Conservation (phyloP, 1,140 invertebrate species). For the Ostrea denselamellosa region DNA sequence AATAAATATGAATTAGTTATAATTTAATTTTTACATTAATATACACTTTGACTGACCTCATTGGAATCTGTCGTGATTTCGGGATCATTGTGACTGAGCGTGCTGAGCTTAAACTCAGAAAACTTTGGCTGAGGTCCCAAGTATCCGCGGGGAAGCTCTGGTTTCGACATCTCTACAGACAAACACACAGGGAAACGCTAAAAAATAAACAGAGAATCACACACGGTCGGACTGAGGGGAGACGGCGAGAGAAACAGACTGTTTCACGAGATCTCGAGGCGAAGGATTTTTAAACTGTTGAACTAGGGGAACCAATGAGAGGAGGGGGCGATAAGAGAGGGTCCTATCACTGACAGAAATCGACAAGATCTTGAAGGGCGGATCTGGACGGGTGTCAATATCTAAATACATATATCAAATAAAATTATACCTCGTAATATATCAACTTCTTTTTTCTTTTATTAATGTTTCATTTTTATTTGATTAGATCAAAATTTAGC, state of each 20-base stretch:
- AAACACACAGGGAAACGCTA: background rate
- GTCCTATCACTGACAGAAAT: background rate
- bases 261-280: background rate
- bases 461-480: background rate
- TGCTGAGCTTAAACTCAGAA: conserved; percentile 64
- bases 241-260: background rate
- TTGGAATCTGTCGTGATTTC: conserved; percentile 33
- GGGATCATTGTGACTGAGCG: conserved; percentile 71
- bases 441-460: background rate
- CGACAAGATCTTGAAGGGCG: background rate
- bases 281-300: conserved; percentile 26
- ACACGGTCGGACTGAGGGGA: background rate
- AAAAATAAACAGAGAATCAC: background rate
- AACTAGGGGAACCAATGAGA: conserved; percentile 17
- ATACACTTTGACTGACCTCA: conserved; percentile 42
- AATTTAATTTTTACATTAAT: no score
- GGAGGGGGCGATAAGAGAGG: conserved; percentile 1
- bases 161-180: conserved; percentile 46
- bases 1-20: no score
- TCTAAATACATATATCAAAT: background rate
- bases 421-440: background rate
- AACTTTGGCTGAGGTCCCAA: conserved; percentile 75
- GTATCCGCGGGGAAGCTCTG: conserved; percentile 71
- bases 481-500: background rate
- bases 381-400: background rate